Conservation (phyloP, 2,888 invertebrate species). For the Callimorpha dominula region DNA sequence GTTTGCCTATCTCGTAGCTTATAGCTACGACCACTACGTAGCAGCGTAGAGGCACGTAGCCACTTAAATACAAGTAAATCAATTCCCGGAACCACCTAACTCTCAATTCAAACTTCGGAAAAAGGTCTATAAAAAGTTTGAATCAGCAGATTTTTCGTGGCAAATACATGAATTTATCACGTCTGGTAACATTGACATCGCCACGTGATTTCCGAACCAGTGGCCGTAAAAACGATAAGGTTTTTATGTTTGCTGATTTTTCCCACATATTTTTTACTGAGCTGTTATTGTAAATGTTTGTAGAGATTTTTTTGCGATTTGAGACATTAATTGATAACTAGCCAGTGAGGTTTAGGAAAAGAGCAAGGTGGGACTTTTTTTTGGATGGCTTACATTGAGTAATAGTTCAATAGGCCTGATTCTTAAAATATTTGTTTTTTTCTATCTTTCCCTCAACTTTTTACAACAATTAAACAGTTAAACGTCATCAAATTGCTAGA, state of each 20-base stretch:
- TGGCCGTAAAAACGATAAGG: slow-evolving; percentile 50
- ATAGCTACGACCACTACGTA: neutral
- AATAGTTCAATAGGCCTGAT: neutral
- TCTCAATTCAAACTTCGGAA: slow-evolving; percentile 6
- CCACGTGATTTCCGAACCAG: slow-evolving; percentile 44
- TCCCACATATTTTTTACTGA: slow-evolving; percentile 30
- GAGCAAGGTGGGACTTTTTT: neutral
- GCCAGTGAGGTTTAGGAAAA: neutral
- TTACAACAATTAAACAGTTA: too few relatives aligned
- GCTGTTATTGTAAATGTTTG: slow-evolving; percentile 2
- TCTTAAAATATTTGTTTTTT: neutral
- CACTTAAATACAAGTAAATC: slow-evolving; percentile 1
- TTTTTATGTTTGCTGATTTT: slow-evolving; percentile 38
- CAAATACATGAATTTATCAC: slow-evolving; percentile 46
- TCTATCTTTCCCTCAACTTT: too few relatives aligned
- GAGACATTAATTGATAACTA: neutral
- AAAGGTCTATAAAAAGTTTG: slow-evolving; percentile 22
- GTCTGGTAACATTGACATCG: slow-evolving; percentile 35
- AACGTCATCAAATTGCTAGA: too few relatives aligned
- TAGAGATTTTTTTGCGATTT: neutral
- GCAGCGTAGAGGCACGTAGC: slow-evolving; percentile 7
- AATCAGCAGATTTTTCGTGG: slow-evolving; percentile 21
- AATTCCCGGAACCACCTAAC: neutral
- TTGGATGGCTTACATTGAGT: neutral
- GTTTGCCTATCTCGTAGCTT: neutral